Base-by-base conservation (phyloP, 2,888 invertebrate genomes). In the Pedicia rivosa region DNA sequence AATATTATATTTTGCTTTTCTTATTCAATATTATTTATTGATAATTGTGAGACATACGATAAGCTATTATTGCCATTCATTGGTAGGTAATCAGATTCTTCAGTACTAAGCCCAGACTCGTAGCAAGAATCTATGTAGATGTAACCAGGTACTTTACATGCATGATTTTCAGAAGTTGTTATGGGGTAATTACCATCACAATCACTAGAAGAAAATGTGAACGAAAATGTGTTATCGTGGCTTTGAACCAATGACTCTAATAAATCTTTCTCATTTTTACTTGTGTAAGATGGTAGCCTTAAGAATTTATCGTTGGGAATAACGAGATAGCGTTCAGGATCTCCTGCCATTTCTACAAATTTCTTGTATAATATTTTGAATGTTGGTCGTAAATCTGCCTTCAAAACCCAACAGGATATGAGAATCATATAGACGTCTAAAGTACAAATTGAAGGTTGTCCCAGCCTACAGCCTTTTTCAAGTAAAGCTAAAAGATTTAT, bases 361-460 rank as follows among this genome's bases (percentile, higher is more conserved):
- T 86, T 87, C 37, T 88, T 86, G 0, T 86, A 84, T 32, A 98
- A 66, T 54, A 94, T 87, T 50, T 82, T 81, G 61, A 98, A 98
- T 5, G 82, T 80, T 0, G 97, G 97, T 39, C 98, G 68, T 47
- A 84, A 82, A 49, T 95, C 94, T 0, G 94, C 90, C 52, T 95
- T 91, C 43, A 92, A 62, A 78, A 95, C 87, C 97, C 97, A 98
- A 58, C 97, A 97, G 44, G 92, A 88, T 39, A 97, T 78, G 77
- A 98, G 79, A 8, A 92, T 80, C 72, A 92, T 87, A 59, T 97
- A 97, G 22, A 98, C 84, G 51, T 97, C 95, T 43, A 95, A 74
- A 1, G 94, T 90, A 55, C 92, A 92, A 46, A 92, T 91, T 38
- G 72, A 66, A 0, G 98, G 98, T 54, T 97, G 97, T 0, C 83